These are phyloP conservation scores for Bradypus variegatus DNA, from an alignment of 2,797 vertebrate genomes.

Conservation along the genomic window DNA sequence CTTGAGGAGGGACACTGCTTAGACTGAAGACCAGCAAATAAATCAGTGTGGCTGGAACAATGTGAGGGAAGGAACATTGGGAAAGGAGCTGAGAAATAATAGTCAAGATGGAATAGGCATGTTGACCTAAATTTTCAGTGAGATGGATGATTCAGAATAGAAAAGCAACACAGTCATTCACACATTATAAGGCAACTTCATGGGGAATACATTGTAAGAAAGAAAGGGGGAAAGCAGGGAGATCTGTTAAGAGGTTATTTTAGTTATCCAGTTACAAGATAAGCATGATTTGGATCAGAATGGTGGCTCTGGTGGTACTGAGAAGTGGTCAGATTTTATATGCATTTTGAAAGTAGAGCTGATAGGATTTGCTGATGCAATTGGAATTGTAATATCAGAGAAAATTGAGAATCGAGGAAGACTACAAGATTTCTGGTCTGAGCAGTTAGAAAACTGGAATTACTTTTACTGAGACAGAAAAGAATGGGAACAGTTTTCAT, in stretches of 20 bases:
- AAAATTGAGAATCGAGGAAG: neutral
- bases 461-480: neutral
- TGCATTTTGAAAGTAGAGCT: neutral
- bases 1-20: neutral
- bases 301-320: neutral
- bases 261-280: neutral
- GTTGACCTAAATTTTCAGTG: neutral
- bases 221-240: neutral
- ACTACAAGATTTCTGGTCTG: neutral
- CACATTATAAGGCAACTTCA: neutral
- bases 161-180: neutral
- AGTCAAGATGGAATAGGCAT: neutral
- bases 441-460: neutral
- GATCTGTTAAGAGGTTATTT: neutral
- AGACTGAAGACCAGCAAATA: neutral
- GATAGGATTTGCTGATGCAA: neutral
- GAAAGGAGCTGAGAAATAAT: neutral
- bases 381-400: neutral
- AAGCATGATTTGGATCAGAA: neutral
- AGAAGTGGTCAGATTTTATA: neutral
- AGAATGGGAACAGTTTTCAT: neutral
- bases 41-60: neutral
- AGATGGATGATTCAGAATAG: neutral
- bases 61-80: neutral
- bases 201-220: neutral